These are phyloP conservation scores for Mus caroli DNA, from an alignment of 2,797 vertebrate species.

Conservation along the genomic window DNA sequence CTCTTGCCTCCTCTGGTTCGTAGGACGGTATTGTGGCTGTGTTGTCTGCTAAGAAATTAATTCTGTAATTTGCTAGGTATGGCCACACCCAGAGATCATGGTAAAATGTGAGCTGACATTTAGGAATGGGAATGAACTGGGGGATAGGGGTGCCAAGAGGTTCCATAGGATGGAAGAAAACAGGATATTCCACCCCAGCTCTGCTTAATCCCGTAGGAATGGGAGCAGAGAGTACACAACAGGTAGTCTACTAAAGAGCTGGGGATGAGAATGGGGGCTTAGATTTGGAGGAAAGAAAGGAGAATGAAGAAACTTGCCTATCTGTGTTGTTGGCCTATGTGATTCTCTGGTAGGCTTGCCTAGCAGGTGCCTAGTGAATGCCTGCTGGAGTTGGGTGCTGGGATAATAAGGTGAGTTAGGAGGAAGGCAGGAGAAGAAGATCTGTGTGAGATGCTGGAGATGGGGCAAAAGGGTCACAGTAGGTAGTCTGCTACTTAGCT, in stretches of 20 bases:
- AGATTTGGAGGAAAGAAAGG: not conserved
- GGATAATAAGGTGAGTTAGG: not conserved
- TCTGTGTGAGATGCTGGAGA: not conserved
- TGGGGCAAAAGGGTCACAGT: not conserved
- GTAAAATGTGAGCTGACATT: not conserved
- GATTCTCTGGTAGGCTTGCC: not conserved
- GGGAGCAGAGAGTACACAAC: not conserved
- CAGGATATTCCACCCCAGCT: not conserved
- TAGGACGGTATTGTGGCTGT: not conserved
- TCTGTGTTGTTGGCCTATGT: not conserved
- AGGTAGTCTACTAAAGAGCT: not conserved
- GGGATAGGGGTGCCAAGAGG: not conserved
- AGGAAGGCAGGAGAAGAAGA: not conserved
- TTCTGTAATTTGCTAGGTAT: not conserved
- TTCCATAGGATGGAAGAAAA: not conserved
- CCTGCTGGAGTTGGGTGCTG: not conserved
- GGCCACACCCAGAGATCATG: not conserved
- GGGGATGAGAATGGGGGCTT: not conserved
- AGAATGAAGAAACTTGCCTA: not conserved
- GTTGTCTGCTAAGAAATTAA: not conserved
- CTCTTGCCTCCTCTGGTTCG: not conserved
- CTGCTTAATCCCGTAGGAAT: not conserved
- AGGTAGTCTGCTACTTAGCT: not conserved
- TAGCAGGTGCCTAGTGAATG: not conserved
- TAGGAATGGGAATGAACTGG: not conserved